Conservation (phyloP, 2,888 invertebrate species). For the Lochmaea crataegi region DNA sequence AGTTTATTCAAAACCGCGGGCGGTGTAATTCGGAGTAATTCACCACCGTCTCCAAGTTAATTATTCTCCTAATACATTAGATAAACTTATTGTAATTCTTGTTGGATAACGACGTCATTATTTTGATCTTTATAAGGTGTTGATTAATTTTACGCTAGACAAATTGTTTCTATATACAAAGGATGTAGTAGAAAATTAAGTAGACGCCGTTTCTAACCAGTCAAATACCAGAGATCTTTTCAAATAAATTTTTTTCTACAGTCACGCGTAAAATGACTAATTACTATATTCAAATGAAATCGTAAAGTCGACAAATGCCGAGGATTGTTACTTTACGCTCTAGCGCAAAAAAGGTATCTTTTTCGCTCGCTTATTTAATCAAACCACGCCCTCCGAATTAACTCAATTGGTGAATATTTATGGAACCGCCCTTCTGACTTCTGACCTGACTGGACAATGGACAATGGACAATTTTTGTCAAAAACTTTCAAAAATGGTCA, state of each 20-base stretch:
- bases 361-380: no score
- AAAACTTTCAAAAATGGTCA: no score
- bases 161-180: neutral
- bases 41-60: neutral
- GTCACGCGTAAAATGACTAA: no score
- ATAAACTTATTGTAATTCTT: neutral
- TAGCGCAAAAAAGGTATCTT: no score
- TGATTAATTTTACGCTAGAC: neutral
- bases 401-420: no score
- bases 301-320: no score
- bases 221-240: neutral
- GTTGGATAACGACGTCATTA: neutral
- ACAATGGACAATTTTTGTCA: no score
- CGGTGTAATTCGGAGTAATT: neutral
- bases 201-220: neutral
- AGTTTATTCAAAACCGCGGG: conserved; percentile 24
- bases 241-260: neutral
- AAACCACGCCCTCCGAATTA: no score
- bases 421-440: no score
- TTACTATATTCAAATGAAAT: no score
- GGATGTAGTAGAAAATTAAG: neutral
- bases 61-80: neutral
- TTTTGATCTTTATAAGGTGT: neutral
- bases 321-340: no score
- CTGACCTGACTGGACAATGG: no score